Evolutionary conservation across 2,888 invertebrate species (phyloP), one percentile per base, ranked within the genome.

Genomic region (Cheilosia impressa): DNA sequence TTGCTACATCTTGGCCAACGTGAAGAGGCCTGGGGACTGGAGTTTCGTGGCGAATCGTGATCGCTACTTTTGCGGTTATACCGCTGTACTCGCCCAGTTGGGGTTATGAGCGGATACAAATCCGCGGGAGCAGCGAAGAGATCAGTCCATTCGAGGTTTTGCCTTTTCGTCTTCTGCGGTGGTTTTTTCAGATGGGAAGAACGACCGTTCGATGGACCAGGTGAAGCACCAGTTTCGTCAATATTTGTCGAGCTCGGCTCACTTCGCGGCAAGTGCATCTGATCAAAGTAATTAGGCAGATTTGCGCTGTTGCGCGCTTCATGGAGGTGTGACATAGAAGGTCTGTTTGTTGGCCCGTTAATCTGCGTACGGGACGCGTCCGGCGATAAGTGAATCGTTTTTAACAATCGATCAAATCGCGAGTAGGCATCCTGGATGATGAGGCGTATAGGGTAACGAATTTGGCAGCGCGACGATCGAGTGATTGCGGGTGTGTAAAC

Each of bases 321-420:
- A 45, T 45, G 80, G 27, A 68, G 31, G n/a, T 85, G 71, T 4
- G 80, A 62, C 66, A 76, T 66, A 9, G 79, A 66, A 2, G 80
- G 71, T 27, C 71, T 60, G 6, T 19, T 31, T 19, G 27, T 19
- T 57, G 76, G 80, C 38, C 27, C 57, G 72, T 81, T 85, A 10
- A 81, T 85, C 81, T 85, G 85, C 53, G 85, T 72, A 62, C 72
- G 85, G 76, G 85, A 85, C 53, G 85, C 72, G 15, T 85, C 85
- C 85, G 81, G 85, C n/a, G 85, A 85, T 81, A 85, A 85, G 31
- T 85, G 85, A 81, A 85, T 81, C 50, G 85, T 77, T 85, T 85
- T 85, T 65, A 85, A 72, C 52, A 85, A 76, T 66, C 81, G 60
- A 85, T 85, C 85, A 62, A 85, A 85, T 65, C 80, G 80, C 72